A percentile compares a stretch with the other conserved stretches of the same genome.
phyloP scores from a whole-genome alignment of 2,113 vertebrate species.

The Campylorhamphus procurvoides region DNA sequence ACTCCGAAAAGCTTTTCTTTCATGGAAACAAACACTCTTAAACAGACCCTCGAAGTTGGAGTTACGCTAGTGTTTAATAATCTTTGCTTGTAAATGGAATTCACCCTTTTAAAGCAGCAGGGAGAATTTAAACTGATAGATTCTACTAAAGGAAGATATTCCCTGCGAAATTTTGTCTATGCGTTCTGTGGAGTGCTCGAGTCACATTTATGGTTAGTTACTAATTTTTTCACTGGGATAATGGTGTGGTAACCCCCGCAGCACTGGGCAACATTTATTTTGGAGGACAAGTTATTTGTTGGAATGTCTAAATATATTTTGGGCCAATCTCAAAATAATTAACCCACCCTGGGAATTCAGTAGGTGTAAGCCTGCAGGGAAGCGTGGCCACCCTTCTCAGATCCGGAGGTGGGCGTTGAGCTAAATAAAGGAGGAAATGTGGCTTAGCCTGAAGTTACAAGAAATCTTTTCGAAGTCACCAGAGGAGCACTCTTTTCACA shows the following conservation, averaged over 20 bases:
- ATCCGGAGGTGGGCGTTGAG: background rate
- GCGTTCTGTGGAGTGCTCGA: background rate
- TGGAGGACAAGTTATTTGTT: background rate
- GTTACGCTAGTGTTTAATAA: background rate
- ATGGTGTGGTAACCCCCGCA: background rate
- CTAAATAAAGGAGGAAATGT: background rate
- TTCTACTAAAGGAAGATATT: background rate
- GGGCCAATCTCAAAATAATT: background rate
- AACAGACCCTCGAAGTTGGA: background rate
- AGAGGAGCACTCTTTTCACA: fast-evolving
- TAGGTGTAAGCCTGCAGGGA: background rate
- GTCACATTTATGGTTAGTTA: background rate
- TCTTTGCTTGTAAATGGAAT: background rate
- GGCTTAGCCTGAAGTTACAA: background rate
- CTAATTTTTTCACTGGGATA: background rate
- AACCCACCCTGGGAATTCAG: background rate
- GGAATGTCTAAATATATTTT: background rate
- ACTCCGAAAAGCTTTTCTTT: background rate
- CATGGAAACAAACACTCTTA: background rate
- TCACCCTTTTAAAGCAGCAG: background rate
- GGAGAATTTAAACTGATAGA: background rate
- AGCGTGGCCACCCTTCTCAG: background rate
- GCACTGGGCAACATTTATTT: background rate
- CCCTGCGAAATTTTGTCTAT: background rate
- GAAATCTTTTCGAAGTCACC: background rate